Percentiles rank a stretch among this genome's conserved stretches.
Conservation (phyloP, 1,140 invertebrate species). For the Cotesia typhae region DNA sequence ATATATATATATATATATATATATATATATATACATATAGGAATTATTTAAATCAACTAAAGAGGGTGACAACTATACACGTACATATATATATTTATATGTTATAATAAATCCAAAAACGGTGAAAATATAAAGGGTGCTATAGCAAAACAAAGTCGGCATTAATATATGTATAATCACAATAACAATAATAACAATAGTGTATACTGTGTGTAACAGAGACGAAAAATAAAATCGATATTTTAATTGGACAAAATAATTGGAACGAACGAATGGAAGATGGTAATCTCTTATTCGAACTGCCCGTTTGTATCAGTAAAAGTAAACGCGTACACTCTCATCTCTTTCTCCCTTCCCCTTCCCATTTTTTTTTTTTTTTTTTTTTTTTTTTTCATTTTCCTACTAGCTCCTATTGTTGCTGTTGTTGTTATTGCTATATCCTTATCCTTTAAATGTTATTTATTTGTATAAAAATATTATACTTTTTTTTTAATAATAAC, state of each 20-base stretch:
- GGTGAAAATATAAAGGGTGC: conserved; percentile 18
- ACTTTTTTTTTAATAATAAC: too few species aligned
- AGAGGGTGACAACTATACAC: neutral
- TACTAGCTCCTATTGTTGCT: neutral
- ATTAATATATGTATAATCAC: too few species aligned
- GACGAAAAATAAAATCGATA: conserved; percentile 62
- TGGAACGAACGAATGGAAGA: conserved; percentile 65
- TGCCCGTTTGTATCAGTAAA: conserved; percentile 54
- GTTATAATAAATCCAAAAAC: neutral
- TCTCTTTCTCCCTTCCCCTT: conserved; percentile 34
- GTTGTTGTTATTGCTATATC: neutral
- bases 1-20: neutral
- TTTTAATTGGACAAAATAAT: conserved; percentile 67
- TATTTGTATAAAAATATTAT: too few species aligned
- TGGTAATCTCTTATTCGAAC: conserved; percentile 55
- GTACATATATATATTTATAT: conserved; percentile 1
- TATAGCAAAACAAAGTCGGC: too few species aligned
- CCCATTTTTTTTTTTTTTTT: conserved; percentile 22
- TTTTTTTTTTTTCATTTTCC: neutral
- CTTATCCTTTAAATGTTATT: too few species aligned
- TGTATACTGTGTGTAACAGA: conserved; percentile 1
- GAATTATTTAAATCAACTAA: neutral
- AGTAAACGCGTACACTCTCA: conserved; percentile 40
- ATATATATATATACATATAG: neutral
- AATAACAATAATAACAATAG: too few species aligned